Base-by-base conservation (phyloP, 1,140 invertebrate genomes). In the Onthophagus taurus region DNA sequence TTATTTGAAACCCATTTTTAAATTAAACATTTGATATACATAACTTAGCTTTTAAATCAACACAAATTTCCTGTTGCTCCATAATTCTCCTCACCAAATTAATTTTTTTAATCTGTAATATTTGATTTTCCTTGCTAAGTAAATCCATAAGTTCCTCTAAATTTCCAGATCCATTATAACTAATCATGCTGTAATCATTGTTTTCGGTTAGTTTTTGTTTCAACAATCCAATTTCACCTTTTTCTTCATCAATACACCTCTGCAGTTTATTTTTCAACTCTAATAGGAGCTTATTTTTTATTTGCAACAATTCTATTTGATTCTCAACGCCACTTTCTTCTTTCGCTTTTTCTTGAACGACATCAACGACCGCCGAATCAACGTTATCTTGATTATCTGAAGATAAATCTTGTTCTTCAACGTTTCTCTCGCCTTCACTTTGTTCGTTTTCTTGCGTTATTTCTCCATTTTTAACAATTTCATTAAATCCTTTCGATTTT, bases 101-200 rank as follows among this genome's bases (percentile, higher is more conserved):
- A 30, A 61, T 54, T 43, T 65, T 65, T 38, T 63, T 65, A 26
- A 64, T 63, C 48, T 64, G 52, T 37, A 65, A 57, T 38, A 65
- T 61, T 46, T 63, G 57, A 52, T 62, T 62, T 51, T 64, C 62
- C 37, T 61, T 59, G 5, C 47, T 44, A 7, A 63, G 39, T 11
- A 63, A 42, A 21, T 50, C 49, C 51, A 58, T 57, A 9, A 62
- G 45, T 50, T 64, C 50, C 47, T 58, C 51, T 44, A 63, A 58
- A 48, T 53, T 55, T 35, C 43, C 44, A 34, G 48, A 43, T 30
- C 55, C 49, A 39, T 21, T 37, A 39, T 48, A 42, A 44, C 31
- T 42, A 50, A 29, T 17, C 14, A 26, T n/a, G 30, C 20, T 30
- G 39, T 18, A 14, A 11, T 26, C 12, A 42, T 17, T 23, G 13